Base-by-base conservation (phyloP, 2,113 vertebrate genomes). In the Strix uralensis region DNA sequence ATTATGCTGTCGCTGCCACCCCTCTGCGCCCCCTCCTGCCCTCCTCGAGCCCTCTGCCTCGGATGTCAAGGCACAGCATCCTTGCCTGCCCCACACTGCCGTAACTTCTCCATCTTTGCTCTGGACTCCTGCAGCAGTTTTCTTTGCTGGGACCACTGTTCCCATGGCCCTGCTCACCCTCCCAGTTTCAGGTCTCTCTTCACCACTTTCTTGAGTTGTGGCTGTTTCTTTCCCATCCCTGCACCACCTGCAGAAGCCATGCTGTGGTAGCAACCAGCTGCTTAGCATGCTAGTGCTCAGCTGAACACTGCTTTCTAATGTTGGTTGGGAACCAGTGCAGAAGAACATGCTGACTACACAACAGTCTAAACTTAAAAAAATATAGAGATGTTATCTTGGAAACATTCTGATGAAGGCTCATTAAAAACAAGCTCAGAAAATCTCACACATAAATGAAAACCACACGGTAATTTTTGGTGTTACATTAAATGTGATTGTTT, bases 381-480 rank as follows among this genome's bases (percentile, higher is more conserved):
- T 20, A 19, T 0, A 34, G 46, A 55, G 61, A 49, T 75, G 23
- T 66, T 95, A 22, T 84, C 66, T 77, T 7, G 3, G 82, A 69
- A 95, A 54, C 34, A 25, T 86, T 87, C 55, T 90, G 71, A 57
- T 71, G 52, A 58, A 83, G 13, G 36, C 34, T 72, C 18, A 59
- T 91, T 91, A 85, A 89, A 91, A 92, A 46, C 44, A 74, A 67
- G 42, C 38, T 71, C 69, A 59, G 74, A 90, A 92, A 80, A 95
- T 79, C 51, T 75, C 59, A 72, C n/a, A 15, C 20, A 13, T 62
- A 70, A 73, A 80, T 70, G 75, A 91, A 94, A 94, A 57, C 47
- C 27, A n/a, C 42, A n/a, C 8, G 19, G 49, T 58, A 58, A 57
- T 67, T 91, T 38, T 70, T 61, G 58, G 32, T 88, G 61, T 59